phyloP scores from a whole-genome alignment of 2,888 invertebrate species.

The Molanna angustata region DNA sequence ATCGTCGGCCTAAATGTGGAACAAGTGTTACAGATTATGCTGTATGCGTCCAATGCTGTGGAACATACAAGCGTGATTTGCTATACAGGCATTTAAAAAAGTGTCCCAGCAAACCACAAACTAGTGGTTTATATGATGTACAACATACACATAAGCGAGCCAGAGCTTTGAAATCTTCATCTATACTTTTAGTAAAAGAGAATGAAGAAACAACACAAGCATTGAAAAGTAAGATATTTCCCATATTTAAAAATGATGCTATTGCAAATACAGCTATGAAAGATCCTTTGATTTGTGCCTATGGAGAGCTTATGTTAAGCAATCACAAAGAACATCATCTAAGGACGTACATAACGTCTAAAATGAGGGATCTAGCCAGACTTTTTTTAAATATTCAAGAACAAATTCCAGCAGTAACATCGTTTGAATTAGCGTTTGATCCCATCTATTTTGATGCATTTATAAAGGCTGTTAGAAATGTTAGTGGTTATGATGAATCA shows the following conservation, averaged over 20 bases:
- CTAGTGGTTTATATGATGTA: not conserved
- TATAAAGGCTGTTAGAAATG: not conserved
- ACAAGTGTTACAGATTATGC: conserved; percentile 7
- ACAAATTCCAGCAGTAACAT: conserved; percentile 7
- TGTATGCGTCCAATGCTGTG: conserved; percentile 7
- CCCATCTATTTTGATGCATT: not conserved
- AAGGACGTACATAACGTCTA: conserved; percentile 1
- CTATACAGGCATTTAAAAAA: conserved; percentile 14
- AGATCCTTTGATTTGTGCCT: conserved; percentile 12
- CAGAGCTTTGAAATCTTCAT: conserved; percentile 12
- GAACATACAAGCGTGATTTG: conserved; percentile 7
- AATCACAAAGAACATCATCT: too few species aligned
- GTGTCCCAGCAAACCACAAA: not conserved
- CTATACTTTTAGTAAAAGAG: conserved; percentile 4
- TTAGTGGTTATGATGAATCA: conserved; percentile 5
- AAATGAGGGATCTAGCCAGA: conserved; percentile 11
- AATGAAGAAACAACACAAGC: conserved; percentile 3
- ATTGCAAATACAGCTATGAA: conserved; percentile 12
- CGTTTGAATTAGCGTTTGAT: conserved; percentile 8
- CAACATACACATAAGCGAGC: conserved; percentile 1
- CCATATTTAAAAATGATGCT: conserved; percentile 10
- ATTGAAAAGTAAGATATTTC: conserved; percentile 7
- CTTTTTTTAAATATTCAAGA: conserved; percentile 3
- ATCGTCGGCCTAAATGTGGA: not conserved
- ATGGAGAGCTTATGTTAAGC: not conserved